Percentiles rank a stretch among this genome's conserved stretches.
These are phyloP conservation scores for Notothenia rossii DNA, from an alignment of 2,113 vertebrate species.

Conservation along the genomic window DNA sequence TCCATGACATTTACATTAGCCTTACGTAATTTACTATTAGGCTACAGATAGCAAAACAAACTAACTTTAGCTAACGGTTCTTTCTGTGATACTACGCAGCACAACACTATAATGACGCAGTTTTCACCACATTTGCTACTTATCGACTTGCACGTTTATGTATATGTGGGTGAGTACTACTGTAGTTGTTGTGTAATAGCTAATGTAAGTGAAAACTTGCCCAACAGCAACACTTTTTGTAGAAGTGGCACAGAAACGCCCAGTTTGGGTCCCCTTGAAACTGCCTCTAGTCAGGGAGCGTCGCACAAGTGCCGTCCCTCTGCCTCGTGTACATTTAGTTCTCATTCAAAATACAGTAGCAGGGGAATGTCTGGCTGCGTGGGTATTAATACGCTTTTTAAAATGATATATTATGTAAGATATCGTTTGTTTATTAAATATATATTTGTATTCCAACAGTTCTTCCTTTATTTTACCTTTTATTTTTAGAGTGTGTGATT, in stretches of 20 bases:
- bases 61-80: neutral
- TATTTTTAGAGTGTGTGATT: neutral
- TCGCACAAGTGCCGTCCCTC: constrained; percentile 40
- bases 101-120: no score
- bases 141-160: neutral
- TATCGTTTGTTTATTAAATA: neutral
- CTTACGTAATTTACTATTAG: neutral
- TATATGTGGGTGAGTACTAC: neutral
- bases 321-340: no score
- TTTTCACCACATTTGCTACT: neutral
- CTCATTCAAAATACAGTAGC: neutral
- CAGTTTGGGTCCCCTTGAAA: constrained; percentile 80
- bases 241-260: constrained; percentile 67
- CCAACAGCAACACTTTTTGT: constrained; percentile 17
- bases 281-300: constrained; percentile 64
- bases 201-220: neutral
- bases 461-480: neutral
- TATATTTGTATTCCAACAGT: neutral
- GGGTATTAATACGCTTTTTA: neutral
- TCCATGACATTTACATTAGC: neutral
- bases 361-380: neutral
- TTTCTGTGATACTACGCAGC: neutral
- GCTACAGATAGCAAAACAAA: neutral
- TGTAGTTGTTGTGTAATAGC: neutral
- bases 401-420: neutral